Percentiles rank a stretch among this genome's conserved stretches.
These are phyloP conservation scores for Stictonetta naevosa DNA, from an alignment of 2,113 vertebrate species.

Conservation along the genomic window DNA sequence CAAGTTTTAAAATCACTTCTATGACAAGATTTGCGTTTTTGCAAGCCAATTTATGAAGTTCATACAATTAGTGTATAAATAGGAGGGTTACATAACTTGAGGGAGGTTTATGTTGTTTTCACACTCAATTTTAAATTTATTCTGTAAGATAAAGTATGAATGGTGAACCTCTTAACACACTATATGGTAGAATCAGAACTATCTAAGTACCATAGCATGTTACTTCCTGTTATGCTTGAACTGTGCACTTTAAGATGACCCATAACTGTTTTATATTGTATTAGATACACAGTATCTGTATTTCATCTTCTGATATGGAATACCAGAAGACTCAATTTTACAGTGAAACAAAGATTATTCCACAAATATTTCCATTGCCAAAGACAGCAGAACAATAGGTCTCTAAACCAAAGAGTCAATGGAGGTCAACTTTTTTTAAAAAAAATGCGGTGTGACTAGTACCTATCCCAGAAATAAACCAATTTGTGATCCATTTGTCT, in stretches of 20 bases:
- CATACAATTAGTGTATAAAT: neutral
- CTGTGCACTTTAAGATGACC: neutral
- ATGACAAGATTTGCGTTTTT: neutral
- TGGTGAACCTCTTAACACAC: neutral
- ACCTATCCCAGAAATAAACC: neutral
- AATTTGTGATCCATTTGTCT: neutral
- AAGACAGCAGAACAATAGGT: neutral
- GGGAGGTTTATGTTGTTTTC: neutral
- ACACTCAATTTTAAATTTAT: accelerated
- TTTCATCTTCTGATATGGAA: neutral
- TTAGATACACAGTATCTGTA: neutral
- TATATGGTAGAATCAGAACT: neutral
- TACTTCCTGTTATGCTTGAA: neutral
- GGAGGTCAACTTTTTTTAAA: no score
- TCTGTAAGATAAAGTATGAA: neutral
- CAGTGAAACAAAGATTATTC: neutral
- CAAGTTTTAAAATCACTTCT: neutral
- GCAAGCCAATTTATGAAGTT: neutral
- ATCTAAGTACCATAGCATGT: neutral
- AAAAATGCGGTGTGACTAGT: neutral
- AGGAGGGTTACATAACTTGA: accelerated
- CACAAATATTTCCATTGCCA: neutral
- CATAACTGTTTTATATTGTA: neutral
- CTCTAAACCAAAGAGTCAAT: neutral
- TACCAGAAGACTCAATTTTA: neutral